These are phyloP conservation scores for Patiria pectinifera DNA, from an alignment of 53 echinoderm and acorn worm genomes.

Conservation along the genomic window DNA sequence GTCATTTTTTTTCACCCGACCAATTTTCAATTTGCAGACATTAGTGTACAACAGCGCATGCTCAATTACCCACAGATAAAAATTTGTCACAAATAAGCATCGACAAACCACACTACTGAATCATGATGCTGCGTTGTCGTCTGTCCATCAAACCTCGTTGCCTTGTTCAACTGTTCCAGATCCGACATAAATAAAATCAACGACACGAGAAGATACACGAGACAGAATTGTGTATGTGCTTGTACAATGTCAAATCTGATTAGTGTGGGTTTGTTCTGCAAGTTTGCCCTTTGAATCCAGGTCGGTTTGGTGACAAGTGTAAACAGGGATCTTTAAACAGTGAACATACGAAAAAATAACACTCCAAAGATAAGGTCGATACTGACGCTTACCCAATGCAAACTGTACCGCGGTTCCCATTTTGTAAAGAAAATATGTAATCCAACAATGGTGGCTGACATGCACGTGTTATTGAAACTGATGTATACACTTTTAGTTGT, in stretches of 20 bases:
- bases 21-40: too few relatives aligned
- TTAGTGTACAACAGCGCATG: too few relatives aligned
- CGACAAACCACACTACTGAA: too few relatives aligned
- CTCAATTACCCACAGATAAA: background rate
- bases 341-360: conserved; percentile 1
- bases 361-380: background rate
- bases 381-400: background rate
- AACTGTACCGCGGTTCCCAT: background rate
- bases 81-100: background rate
- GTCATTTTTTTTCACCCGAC: too few relatives aligned
- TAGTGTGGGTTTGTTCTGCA: background rate
- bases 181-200: background rate
- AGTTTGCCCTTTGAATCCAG: background rate
- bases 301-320: background rate
- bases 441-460: background rate
- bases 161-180: background rate
- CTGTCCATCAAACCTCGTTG: background rate
- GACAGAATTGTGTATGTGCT: background rate
- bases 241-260: background rate
- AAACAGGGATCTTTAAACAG: conserved; percentile 4
- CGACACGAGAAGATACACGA: background rate
- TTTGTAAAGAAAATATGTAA: background rate
- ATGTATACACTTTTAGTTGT: background rate
- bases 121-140: too few relatives aligned
- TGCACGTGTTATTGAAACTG: background rate